These are phyloP conservation scores for Paramormyrops kingsleyae DNA, from an alignment of 2,113 vertebrate species.

Conservation along the genomic window DNA sequence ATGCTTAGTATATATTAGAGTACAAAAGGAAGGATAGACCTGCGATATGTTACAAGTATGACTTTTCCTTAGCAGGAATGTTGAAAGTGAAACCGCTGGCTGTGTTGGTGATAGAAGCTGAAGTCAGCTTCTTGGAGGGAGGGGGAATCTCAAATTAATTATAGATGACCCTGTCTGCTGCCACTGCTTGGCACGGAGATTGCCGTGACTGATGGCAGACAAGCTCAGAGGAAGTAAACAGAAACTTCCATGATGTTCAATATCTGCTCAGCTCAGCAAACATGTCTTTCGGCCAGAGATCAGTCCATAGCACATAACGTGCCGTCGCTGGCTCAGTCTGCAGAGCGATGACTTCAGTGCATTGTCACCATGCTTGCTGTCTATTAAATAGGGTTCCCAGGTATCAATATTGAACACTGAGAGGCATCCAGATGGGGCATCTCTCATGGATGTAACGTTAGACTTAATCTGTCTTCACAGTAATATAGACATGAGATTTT, in stretches of 20 bases:
- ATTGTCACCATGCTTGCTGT: background rate
- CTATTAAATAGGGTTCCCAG: background rate
- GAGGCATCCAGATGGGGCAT: background rate
- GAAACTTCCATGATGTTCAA: background rate
- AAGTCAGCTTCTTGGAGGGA: background rate
- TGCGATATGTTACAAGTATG: background rate
- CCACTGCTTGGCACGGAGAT: conserved; percentile 17
- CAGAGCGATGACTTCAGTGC: background rate
- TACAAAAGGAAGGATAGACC: background rate
- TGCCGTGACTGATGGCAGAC: conserved; percentile 11
- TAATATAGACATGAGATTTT: background rate
- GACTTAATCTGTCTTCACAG: background rate
- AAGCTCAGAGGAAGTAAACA: background rate
- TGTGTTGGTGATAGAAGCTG: background rate
- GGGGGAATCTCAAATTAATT: conserved; percentile 37
- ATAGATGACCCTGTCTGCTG: conserved; percentile 22
- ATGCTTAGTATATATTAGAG: background rate
- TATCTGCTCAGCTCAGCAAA: background rate
- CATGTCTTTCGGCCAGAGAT: background rate
- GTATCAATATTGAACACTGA: background rate
- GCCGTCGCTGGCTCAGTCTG: background rate
- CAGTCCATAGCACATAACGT: background rate
- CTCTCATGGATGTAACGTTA: background rate
- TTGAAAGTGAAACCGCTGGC: background rate
- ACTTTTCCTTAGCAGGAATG: background rate